Conservation (phyloP, 2,888 invertebrate genomes). For the Gisinianus flammeolus region DNA sequence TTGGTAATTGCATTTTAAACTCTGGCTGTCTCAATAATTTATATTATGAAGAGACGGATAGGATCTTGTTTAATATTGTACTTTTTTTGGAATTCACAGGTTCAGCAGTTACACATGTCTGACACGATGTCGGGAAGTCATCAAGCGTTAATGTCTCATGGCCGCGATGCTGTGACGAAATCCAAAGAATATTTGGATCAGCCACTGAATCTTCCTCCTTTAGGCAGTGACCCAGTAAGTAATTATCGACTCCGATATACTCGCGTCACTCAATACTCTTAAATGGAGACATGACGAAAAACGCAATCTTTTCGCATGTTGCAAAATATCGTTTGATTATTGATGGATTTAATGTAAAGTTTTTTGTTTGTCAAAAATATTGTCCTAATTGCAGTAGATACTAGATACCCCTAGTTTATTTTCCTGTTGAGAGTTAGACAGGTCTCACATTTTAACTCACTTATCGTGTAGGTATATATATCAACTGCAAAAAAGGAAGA, state of each 20-base stretch:
- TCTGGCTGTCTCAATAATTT: neutral
- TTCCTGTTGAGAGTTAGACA: too few species aligned
- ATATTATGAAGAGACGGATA: too few species aligned
- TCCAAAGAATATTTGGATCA: slow-evolving; percentile 55
- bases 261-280: slow-evolving; percentile 54
- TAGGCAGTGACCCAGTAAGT: slow-evolving; percentile 58
- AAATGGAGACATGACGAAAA: slow-evolving; percentile 14
- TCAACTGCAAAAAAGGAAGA: neutral
- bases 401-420: too few species aligned
- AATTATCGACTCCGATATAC: slow-evolving; percentile 56
- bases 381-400: too few species aligned
- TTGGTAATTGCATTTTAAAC: neutral
- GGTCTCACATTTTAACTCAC: too few species aligned
- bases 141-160: slow-evolving; percentile 86
- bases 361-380: too few species aligned
- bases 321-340: neutral
- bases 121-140: slow-evolving; percentile 89
- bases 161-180: slow-evolving; percentile 80
- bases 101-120: slow-evolving; percentile 84
- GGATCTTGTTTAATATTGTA: slow-evolving; percentile 3
- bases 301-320: neutral
- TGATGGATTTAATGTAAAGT: neutral
- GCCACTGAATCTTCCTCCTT: slow-evolving; percentile 55
- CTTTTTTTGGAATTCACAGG: slow-evolving; percentile 62
- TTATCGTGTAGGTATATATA: too few species aligned